These are phyloP conservation scores for Thalassophryne amazonica DNA, from an alignment of 2,797 vertebrate genomes.

Conservation along the genomic window DNA sequence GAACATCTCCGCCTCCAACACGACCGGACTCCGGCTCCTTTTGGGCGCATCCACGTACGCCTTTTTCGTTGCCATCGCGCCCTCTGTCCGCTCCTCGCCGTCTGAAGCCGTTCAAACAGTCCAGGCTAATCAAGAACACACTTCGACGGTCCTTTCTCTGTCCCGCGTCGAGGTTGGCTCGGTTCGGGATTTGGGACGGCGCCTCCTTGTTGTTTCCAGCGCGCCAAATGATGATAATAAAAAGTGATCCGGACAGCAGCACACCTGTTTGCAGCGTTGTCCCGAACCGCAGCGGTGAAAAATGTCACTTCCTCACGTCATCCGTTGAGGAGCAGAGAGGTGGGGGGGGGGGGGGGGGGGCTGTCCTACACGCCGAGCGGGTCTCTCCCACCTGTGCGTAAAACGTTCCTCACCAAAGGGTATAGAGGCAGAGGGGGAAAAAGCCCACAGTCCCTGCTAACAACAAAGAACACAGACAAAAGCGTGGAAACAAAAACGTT, in stretches of 20 bases:
- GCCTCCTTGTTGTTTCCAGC: conserved; percentile 22
- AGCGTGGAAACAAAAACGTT: conserved; percentile 61
- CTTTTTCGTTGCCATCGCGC: conserved; percentile 82
- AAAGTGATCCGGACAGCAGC: conserved; percentile 78
- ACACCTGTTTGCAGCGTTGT: conserved; percentile 93
- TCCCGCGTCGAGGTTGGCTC: conserved; percentile 68
- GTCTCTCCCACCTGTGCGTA: conserved; percentile 83
- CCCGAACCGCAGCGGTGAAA: conserved; percentile 80
- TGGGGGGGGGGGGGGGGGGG: conserved; percentile 75
- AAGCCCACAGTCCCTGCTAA: conserved; percentile 57
- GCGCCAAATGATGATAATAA: too few species aligned
- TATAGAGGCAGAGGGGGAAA: conserved; percentile 11
- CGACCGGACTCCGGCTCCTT: conserved; percentile 82
- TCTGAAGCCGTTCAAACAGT: conserved; percentile 57
- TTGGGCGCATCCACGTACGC: conserved; percentile 81
- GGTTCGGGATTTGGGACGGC: conserved; percentile 57
- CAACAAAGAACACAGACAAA: conserved; percentile 73
- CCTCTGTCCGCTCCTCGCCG: conserved; percentile 33
- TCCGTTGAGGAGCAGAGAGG: conserved; percentile 70
- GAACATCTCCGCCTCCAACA: conserved; percentile 94
- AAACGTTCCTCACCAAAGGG: conserved; percentile 62
- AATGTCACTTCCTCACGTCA: conserved; percentile 82
- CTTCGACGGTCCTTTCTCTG: conserved; percentile 58
- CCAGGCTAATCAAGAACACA: conserved; percentile 66
- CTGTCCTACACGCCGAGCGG: conserved; percentile 79